Percentiles rank a stretch among this genome's conserved stretches.
These are phyloP conservation scores for Melolontha melolontha DNA, from an alignment of 2,888 invertebrate species.

Conservation along the genomic window DNA sequence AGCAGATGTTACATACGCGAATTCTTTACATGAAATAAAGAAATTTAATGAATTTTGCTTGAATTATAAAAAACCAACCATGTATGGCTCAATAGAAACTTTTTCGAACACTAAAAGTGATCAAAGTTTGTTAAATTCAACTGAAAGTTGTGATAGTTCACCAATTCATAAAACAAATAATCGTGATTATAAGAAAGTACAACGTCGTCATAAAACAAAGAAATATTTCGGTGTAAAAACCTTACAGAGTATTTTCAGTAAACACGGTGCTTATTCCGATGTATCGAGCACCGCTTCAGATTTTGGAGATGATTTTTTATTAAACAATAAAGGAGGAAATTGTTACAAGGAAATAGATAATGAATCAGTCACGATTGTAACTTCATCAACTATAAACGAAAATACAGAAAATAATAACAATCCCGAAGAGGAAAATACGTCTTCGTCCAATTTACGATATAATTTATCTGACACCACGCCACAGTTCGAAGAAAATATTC, in stretches of 20 bases:
- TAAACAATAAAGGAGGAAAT: constrained; percentile 31
- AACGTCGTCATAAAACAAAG: constrained; percentile 66
- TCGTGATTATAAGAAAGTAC: constrained; percentile 65
- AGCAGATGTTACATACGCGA: constrained; percentile 45
- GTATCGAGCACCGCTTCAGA: constrained; percentile 64
- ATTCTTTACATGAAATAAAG: constrained; percentile 49
- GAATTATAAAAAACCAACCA: constrained; percentile 49
- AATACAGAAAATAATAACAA: constrained; percentile 39
- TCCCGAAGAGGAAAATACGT: constrained; percentile 12
- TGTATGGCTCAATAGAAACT: constrained; percentile 61
- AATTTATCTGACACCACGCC: constrained; percentile 58
- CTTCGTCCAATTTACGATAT: constrained; percentile 14
- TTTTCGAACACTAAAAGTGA: constrained; percentile 64
- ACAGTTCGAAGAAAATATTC: constrained; percentile 65
- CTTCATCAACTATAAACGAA: constrained; percentile 1
- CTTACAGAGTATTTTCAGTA: constrained; percentile 64
- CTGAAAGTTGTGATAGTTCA: constrained; percentile 66
- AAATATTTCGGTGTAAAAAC: constrained; percentile 68
- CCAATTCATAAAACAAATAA: constrained; percentile 68
- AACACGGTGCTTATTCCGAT: constrained; percentile 64
- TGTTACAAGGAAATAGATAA: constrained; percentile 40
- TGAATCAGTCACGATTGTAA: constrained; percentile 13
- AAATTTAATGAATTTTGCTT: constrained; percentile 53
- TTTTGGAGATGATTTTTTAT: constrained; percentile 55
- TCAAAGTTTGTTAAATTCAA: constrained; percentile 63